A percentile compares a stretch with the other conserved stretches of the same genome.
These are phyloP conservation scores for Lagorchestes hirsutus DNA, from an alignment of 2,797 vertebrate species.

Conservation along the genomic window DNA sequence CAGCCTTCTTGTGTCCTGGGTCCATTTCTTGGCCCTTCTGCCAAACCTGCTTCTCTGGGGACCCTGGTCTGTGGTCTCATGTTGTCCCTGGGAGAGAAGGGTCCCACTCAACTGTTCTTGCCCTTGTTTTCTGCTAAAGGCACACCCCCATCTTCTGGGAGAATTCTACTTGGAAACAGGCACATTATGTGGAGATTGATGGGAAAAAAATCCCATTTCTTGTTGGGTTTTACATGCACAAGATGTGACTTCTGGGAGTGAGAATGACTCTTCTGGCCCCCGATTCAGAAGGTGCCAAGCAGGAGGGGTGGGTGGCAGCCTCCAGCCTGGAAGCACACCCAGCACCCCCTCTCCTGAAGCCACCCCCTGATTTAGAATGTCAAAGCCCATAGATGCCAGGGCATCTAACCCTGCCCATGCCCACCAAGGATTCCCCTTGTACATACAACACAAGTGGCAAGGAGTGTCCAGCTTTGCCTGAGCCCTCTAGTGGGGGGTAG, in stretches of 20 bases:
- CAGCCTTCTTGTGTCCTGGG: not conserved
- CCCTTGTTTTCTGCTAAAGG: not conserved
- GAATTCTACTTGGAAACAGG: not conserved
- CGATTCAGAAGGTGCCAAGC: conserved; percentile 62
- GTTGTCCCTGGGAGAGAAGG: not conserved
- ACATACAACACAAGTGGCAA: not conserved
- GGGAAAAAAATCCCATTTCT: not conserved
- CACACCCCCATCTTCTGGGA: not conserved
- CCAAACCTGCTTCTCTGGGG: not conserved
- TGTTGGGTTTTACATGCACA: not conserved
- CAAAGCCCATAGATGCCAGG: not conserved
- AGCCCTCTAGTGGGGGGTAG: not conserved
- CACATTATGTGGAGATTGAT: not conserved
- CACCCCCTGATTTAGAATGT: not conserved
- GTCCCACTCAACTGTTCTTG: not conserved
- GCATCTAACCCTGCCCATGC: not conserved
- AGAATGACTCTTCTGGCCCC: conserved; percentile 51
- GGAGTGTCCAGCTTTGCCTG: not conserved
- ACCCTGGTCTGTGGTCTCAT: not conserved
- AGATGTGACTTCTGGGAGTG: conserved; percentile 47
- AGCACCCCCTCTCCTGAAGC: not conserved
- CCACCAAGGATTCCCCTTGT: not conserved
- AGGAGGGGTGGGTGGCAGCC: conserved; percentile 24
- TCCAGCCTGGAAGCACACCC: not conserved
- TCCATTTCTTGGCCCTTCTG: not conserved